phyloP scores from a whole-genome alignment of 2,888 invertebrate genomes.

The Ypsolopha scabrella region DNA sequence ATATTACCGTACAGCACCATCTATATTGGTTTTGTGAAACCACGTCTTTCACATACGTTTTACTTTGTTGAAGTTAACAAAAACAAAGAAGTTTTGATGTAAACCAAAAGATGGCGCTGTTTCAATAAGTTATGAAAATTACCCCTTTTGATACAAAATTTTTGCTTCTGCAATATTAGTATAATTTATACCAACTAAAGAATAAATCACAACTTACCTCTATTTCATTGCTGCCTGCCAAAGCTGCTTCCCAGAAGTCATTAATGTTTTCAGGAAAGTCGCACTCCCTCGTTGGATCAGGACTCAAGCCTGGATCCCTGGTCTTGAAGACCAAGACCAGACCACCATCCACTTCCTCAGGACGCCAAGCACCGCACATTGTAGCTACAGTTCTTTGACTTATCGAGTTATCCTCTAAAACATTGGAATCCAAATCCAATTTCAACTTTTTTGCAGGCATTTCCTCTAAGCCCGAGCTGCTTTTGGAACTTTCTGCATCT shows the following conservation, averaged over 20 bases:
- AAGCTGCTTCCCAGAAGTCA: slow-evolving; percentile 55
- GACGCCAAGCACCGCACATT: slow-evolving; percentile 65
- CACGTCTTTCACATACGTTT: no score
- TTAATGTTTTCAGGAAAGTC: slow-evolving; percentile 61
- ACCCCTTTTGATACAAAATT: no score
- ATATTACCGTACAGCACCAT: not conserved
- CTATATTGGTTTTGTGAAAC: no score
- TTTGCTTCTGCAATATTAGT: no score
- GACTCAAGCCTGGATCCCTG: slow-evolving; percentile 46
- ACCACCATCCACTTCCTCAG: slow-evolving; percentile 59
- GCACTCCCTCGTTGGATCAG: slow-evolving; percentile 45
- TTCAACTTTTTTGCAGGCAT: slow-evolving; percentile 42
- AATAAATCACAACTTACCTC: slow-evolving; percentile 26
- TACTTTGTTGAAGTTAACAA: no score
- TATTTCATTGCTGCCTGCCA: slow-evolving; percentile 25
- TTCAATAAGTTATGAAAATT: no score
- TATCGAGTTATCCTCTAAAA: slow-evolving; percentile 8
- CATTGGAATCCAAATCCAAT: slow-evolving; percentile 13
- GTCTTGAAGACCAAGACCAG: slow-evolving; percentile 50
- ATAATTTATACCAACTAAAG: no score
- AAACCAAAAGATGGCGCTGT: not conserved
- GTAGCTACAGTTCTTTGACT: slow-evolving; percentile 51
- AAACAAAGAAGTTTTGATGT: no score
- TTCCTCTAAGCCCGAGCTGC: slow-evolving; percentile 17
- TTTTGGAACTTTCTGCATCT: slow-evolving; percentile 24